A percentile compares a stretch with the other conserved stretches of the same genome.
Evolutionary conservation across 2,113 vertebrate species (phyloP).

Genomic region (Artemisiospiza belli): DNA sequence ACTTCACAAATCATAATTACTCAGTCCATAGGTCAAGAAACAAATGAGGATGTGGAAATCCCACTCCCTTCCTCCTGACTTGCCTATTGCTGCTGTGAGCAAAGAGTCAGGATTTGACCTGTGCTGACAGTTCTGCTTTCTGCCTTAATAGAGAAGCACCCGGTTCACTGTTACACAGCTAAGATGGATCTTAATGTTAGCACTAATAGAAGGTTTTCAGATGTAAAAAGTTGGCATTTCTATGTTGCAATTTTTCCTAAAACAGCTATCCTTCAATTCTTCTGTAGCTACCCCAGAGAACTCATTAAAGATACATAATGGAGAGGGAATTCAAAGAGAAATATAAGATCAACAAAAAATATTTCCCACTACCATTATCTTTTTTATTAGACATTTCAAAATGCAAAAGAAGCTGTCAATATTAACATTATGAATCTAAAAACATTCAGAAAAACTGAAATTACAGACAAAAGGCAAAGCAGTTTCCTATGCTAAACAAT

Average conservation of each 20-base stretch:
- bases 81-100: background rate
- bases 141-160: background rate
- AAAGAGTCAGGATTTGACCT: background rate
- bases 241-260: background rate
- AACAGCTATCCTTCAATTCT: background rate
- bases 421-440: slow-evolving; percentile 19
- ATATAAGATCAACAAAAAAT: background rate
- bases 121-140: background rate
- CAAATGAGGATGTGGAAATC: background rate
- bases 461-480: slow-evolving; percentile 37
- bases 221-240: background rate
- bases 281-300: background rate
- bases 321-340: background rate
- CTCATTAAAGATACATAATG: background rate
- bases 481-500: slow-evolving; percentile 33
- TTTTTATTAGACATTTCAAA: background rate
- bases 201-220: background rate
- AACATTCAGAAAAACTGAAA: slow-evolving; percentile 40
- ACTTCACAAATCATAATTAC: background rate
- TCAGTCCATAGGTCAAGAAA: background rate
- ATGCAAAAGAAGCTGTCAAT: slow-evolving; percentile 13
- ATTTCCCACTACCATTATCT: background rate
- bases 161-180: background rate
- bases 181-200: background rate
- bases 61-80: background rate